Base-by-base conservation (phyloP, 1,140 invertebrate species). In the Drosophila suzukii region DNA sequence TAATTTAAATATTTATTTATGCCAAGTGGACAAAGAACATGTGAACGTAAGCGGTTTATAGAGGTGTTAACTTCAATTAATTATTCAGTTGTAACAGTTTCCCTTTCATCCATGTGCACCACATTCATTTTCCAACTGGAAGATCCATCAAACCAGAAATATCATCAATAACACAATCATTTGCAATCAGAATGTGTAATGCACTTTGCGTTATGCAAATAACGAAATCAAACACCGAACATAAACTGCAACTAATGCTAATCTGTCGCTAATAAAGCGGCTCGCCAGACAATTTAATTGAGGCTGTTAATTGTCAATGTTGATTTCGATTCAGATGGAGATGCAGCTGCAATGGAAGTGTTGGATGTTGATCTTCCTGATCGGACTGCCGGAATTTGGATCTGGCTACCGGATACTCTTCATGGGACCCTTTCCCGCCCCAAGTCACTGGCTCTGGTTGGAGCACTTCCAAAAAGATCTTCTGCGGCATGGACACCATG, bases 401-500 rank as follows among this genome's bases (percentile, higher is more conserved):
- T 49, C 51, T 0, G 81, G 60, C 11, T 75, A 61, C 27, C 91
- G 91, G 11, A 91, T 92, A 43, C 71, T 92, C 12, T 91, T 92
- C 32, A 90, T 92, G 90, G 86, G 90, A 0, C 91, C 91, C 8
- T 92, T 92, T 58, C 91, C 92, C 6, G 91, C 86, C 0, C 91
- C 88, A 10, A 92, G 91, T 30, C 94, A 95, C 71, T 93, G 93
- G 78, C 93, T 94, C 75, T 91, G 94, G 82, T 78, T 94, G 53
- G 93, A 93, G 55, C 93, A 93, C 20, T 93, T 95, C 43, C 93
- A 93, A 15, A 90, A 93, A 15, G 94, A 94, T 67, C 78, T 95
- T 32, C 93, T 94, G 0, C 62, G 84, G 0, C 93, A 93, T 54
- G 95, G 94, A 3, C 95, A 95, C 75, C 93, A 95, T 68, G 93